Evolutionary conservation across 2,888 invertebrate species (phyloP).

Genomic region (Lasioglossum pauxillum): DNA sequence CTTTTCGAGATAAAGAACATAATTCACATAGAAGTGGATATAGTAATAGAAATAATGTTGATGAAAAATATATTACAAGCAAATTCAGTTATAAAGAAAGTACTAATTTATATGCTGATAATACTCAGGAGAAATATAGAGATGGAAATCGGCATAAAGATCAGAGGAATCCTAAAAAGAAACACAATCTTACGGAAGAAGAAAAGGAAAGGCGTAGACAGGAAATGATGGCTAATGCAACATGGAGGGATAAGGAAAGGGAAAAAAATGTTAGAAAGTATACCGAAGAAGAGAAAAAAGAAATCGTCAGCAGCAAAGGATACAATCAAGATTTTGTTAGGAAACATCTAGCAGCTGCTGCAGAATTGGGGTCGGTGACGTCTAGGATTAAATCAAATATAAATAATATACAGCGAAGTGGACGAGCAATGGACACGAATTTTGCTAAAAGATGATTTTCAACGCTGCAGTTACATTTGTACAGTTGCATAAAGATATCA

Average conservation of each 20-base stretch:
- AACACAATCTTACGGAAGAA: conserved; percentile 85
- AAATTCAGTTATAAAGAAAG: conserved; percentile 27
- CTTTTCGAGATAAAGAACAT: conserved; percentile 36
- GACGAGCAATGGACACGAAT: conserved; percentile 92
- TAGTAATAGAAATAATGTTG: conserved; percentile 23
- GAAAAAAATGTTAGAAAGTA: conserved; percentile 88
- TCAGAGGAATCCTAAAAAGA: conserved; percentile 75
- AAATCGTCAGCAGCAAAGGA: conserved; percentile 83
- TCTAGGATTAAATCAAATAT: conserved; percentile 94
- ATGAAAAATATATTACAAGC: conserved; percentile 1
- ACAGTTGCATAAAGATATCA: conserved; percentile 38
- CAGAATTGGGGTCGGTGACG: conserved; percentile 90
- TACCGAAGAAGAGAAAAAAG: conserved; percentile 86
- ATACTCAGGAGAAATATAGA: conserved; percentile 17
- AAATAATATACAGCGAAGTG: conserved; percentile 94
- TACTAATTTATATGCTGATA: conserved; percentile 10
- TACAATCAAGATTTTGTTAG: conserved; percentile 85
- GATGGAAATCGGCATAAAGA: conserved; percentile 71
- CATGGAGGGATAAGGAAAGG: conserved; percentile 89
- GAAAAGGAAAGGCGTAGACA: conserved; percentile 90
- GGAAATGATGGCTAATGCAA: conserved; percentile 94
- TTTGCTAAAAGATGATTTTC: conserved; percentile 89
- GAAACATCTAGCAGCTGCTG: conserved; percentile 88
- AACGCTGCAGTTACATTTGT: conserved; percentile 27
- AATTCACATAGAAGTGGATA: conserved; percentile 30